phyloP scores from a whole-genome alignment of 1,140 invertebrate species.

The Cydia amplana region DNA sequence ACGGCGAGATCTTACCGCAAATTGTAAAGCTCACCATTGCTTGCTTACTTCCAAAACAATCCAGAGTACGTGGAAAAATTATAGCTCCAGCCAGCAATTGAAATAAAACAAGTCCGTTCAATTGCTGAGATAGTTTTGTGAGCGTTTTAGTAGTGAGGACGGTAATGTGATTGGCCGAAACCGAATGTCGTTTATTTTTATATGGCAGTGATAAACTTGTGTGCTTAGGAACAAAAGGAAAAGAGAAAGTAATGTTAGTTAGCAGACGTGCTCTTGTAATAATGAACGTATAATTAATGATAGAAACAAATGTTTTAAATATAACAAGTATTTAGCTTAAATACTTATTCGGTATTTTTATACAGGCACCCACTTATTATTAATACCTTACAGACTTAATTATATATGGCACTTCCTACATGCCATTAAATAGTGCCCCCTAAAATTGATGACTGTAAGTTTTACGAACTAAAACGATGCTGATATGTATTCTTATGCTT shows the following conservation, averaged over 20 bases:
- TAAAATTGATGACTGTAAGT: no score
- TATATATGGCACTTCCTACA: no score
- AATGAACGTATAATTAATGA: no score
- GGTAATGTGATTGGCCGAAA: conserved; percentile 23
- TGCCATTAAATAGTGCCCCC: no score
- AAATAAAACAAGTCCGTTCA: conserved; percentile 28
- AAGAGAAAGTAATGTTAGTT: background rate
- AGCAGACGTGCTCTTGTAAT: background rate
- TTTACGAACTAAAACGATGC: no score
- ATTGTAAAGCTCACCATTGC: conserved; percentile 13
- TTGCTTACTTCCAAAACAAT: conserved; percentile 27
- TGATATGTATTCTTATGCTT: no score
- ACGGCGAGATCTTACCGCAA: conserved; percentile 13
- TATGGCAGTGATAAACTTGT: conserved; percentile 4
- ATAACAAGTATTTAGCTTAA: no score
- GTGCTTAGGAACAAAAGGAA: background rate
- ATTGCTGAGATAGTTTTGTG: conserved; percentile 20
- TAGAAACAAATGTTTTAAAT: no score
- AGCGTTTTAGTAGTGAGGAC: conserved; percentile 17
- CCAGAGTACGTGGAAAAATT: conserved; percentile 12
- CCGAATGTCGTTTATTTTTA: conserved; percentile 19
- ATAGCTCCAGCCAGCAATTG: conserved; percentile 22
- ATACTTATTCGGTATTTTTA: no score
- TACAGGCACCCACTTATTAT: no score
- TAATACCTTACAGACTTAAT: no score